These are phyloP conservation scores for Chrysodeixis includens DNA, from an alignment of 2,888 invertebrate species.

Conservation along the genomic window DNA sequence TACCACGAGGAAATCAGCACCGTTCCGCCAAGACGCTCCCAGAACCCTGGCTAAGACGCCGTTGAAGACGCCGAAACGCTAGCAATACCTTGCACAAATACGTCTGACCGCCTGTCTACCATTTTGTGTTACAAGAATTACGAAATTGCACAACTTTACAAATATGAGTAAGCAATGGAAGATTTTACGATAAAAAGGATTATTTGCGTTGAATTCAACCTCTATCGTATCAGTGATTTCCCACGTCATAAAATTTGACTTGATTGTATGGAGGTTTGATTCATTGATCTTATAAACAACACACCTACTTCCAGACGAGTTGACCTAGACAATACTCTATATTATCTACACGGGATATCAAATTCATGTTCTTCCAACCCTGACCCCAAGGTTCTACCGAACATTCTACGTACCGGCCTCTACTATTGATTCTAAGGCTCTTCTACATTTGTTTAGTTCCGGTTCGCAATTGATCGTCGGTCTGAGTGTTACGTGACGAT, in stretches of 20 bases:
- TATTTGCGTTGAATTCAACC: background rate
- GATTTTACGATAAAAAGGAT: background rate
- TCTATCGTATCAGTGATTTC: slow-evolving; percentile 9
- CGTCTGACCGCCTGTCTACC: slow-evolving; percentile 2
- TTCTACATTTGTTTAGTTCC: slow-evolving; percentile 74
- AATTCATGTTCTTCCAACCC: slow-evolving; percentile 71
- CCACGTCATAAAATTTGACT: slow-evolving; percentile 11
- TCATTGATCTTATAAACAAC: slow-evolving; percentile 17
- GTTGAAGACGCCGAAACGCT: slow-evolving; percentile 19
- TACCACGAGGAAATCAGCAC: slow-evolving; percentile 87
- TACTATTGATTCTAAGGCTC: slow-evolving; percentile 67
- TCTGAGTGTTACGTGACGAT: slow-evolving; percentile 51
- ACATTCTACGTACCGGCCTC: slow-evolving; percentile 68
- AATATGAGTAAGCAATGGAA: slow-evolving; percentile 11
- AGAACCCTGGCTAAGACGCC: slow-evolving; percentile 62
- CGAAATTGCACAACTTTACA: slow-evolving; percentile 19
- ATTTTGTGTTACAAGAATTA: slow-evolving; percentile 34
- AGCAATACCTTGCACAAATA: background rate
- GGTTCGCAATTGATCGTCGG: slow-evolving; percentile 57
- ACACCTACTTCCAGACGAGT: slow-evolving; percentile 37
- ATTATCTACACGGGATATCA: slow-evolving; percentile 69
- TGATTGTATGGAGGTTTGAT: slow-evolving; percentile 29
- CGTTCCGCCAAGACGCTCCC: slow-evolving; percentile 74
- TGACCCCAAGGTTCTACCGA: slow-evolving; percentile 75
- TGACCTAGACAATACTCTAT: slow-evolving; percentile 61